A percentile compares a stretch with the other conserved stretches of the same genome.
Conservation (phyloP, 2,888 invertebrate genomes). For the Conomelus anceps region DNA sequence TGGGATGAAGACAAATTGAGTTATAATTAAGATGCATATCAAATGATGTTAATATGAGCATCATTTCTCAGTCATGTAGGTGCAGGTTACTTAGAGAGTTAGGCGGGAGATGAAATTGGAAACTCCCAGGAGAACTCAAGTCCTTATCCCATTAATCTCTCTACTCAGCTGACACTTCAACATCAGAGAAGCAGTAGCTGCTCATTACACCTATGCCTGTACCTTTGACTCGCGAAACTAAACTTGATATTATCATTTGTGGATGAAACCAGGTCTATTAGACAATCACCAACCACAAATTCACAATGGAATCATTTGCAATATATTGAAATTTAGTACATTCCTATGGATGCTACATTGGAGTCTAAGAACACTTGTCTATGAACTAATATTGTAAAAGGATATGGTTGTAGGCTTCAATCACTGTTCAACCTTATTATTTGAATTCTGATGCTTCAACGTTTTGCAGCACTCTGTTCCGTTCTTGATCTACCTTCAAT, state of each 20-base stretch:
- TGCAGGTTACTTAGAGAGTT: not conserved
- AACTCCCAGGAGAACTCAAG: not conserved
- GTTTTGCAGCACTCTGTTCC: too few species aligned
- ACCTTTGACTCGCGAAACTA: not conserved
- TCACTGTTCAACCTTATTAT: too few species aligned
- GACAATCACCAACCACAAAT: not conserved
- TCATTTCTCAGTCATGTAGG: not conserved
- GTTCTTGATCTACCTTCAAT: too few species aligned
- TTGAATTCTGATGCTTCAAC: too few species aligned
- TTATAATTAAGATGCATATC: not conserved
- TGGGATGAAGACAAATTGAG: not conserved
- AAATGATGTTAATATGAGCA: not conserved
- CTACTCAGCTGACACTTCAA: not conserved
- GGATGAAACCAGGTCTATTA: not conserved
- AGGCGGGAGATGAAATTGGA: not conserved
- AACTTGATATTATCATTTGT: not conserved
- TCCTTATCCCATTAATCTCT: not conserved
- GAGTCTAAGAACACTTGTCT: not conserved
- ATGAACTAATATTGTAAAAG: too few species aligned
- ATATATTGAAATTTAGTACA: not conserved
- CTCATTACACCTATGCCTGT: not conserved
- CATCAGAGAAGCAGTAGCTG: not conserved
- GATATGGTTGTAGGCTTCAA: too few species aligned
- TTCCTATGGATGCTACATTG: not conserved
- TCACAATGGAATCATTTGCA: not conserved